A percentile compares a stretch with the other conserved stretches of the same genome.
These are phyloP conservation scores for Odocoileus hemionus DNA, from an alignment of 2,113 vertebrate genomes.

Conservation along the genomic window DNA sequence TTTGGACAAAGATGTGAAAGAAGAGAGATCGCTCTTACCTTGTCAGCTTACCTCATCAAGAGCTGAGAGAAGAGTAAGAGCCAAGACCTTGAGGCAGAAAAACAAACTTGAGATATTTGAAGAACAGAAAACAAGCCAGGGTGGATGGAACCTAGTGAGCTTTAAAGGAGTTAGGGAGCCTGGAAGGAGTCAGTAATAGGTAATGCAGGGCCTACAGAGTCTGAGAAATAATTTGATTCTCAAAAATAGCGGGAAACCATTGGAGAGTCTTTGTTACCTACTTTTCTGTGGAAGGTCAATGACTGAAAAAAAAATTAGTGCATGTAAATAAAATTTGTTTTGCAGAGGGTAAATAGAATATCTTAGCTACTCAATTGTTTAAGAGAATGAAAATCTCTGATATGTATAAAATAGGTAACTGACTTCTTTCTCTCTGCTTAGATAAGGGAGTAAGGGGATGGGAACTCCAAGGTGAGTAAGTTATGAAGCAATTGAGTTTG, in stretches of 20 bases:
- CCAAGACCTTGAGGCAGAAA: neutral
- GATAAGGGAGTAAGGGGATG: neutral
- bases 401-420: neutral
- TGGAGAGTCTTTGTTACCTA: neutral
- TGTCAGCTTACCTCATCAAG: neutral
- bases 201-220: neutral
- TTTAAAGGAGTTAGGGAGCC: neutral
- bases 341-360: neutral
- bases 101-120: neutral
- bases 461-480: neutral
- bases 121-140: constrained; percentile 10
- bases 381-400: neutral
- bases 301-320: neutral
- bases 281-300: constrained; percentile 3
- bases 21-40: neutral
- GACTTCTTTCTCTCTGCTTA: neutral
- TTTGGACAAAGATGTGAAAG: constrained; percentile 31
- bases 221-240: constrained; percentile 28
- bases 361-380: neutral
- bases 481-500: constrained; percentile 18
- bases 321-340: neutral
- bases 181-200: neutral
- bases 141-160: neutral
- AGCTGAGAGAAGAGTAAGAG: neutral
- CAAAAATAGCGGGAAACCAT: neutral